Evolutionary conservation across 2,888 invertebrate genomes (phyloP).

Genomic region (Slavum lentiscoides): DNA sequence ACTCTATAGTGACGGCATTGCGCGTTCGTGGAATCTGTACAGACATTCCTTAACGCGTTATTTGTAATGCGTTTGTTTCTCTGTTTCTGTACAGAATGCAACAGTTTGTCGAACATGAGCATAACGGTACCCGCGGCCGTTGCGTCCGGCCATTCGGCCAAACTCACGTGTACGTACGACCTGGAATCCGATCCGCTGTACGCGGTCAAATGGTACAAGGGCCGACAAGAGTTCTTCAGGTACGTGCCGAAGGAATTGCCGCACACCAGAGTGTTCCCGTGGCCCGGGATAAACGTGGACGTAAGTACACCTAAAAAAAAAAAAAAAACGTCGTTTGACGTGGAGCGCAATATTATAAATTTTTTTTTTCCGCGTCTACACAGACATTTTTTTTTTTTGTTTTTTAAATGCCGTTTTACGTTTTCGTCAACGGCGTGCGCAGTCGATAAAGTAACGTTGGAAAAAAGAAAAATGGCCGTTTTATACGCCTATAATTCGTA

Average conservation of each 20-base stretch:
- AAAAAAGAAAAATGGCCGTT: no score
- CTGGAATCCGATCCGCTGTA: slow-evolving; percentile 74
- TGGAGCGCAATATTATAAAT: no score
- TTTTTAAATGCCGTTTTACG: no score
- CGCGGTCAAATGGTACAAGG: slow-evolving; percentile 82
- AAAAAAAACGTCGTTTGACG: no score
- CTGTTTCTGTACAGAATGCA: slow-evolving; percentile 62
- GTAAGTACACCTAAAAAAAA: slow-evolving; percentile 64
- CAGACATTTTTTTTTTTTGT: no score
- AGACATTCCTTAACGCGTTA: not conserved
- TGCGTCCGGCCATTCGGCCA: slow-evolving; percentile 73
- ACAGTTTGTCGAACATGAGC: slow-evolving; percentile 70
- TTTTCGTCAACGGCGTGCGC: no score
- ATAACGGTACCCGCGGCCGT: slow-evolving; percentile 75
- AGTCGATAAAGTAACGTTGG: no score
- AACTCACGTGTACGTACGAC: slow-evolving; percentile 75
- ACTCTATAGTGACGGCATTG: no score
- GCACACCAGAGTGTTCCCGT: slow-evolving; percentile 72
- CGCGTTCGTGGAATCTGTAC: not conserved
- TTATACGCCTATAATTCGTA: no score
- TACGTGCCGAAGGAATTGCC: slow-evolving; percentile 79
- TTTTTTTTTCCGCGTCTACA: no score
- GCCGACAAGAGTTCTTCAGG: slow-evolving; percentile 76
- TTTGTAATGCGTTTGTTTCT: not conserved
- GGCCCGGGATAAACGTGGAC: slow-evolving; percentile 72